Conservation (phyloP, 2,113 vertebrate species). For the Macquaria ambigua region DNA sequence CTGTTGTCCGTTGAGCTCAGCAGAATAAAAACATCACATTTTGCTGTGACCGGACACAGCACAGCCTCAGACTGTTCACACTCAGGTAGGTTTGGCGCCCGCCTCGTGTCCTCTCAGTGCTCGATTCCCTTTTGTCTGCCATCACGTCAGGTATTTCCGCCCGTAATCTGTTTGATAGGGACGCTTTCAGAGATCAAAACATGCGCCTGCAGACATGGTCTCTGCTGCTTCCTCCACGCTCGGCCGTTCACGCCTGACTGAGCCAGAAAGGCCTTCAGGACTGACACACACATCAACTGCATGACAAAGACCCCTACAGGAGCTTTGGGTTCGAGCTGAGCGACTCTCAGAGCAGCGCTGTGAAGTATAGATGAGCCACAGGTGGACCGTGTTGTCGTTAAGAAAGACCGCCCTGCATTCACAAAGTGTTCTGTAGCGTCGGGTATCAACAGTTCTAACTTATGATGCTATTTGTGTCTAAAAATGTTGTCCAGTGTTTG, state of each 20-base stretch:
- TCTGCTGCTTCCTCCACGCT: neutral
- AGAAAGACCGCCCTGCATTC: neutral
- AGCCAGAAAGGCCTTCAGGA: slow-evolving; percentile 26
- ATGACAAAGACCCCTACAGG: neutral
- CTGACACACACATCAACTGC: neutral
- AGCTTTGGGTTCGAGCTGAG: neutral
- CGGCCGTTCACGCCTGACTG: slow-evolving; percentile 31
- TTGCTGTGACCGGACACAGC: neutral
- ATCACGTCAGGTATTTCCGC: slow-evolving; percentile 40
- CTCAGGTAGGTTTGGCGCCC: no score
- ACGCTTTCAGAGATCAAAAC: slow-evolving; percentile 60
- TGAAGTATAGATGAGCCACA: neutral
- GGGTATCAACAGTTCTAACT: neutral
- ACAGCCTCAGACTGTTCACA: neutral
- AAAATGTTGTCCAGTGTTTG: neutral
- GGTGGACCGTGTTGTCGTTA: no score
- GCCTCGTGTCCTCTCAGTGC: neutral
- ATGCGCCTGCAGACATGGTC: slow-evolving; percentile 46
- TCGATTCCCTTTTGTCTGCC: slow-evolving; percentile 17
- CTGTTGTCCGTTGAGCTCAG: neutral
- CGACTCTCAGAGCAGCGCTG: no score
- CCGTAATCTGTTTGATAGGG: slow-evolving; percentile 49
- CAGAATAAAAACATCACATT: neutral
- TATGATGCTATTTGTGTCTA: neutral
- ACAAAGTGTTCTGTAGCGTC: neutral